Percentiles rank a stretch among this genome's conserved stretches.
Conservation (phyloP, 1,140 invertebrate genomes). For the Drosophila nigrodunni region DNA sequence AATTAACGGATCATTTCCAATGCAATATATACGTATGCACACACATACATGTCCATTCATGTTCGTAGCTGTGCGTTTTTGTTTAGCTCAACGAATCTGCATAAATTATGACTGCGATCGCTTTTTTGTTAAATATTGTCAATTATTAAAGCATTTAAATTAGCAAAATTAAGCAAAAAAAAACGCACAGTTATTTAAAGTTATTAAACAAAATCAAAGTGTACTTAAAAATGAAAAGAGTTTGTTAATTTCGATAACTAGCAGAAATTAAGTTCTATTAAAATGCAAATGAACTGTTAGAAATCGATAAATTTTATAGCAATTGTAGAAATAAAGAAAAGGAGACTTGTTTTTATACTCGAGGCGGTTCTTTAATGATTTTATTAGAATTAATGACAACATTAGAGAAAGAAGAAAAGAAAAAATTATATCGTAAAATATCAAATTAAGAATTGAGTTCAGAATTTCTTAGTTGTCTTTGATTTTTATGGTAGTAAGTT, state of each 20-base stretch:
- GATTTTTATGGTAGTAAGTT: background rate
- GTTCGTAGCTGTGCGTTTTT: conserved; percentile 14
- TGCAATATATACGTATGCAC: background rate
- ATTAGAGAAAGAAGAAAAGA: background rate
- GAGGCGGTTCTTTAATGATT: background rate
- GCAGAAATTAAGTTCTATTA: background rate
- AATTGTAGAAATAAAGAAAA: background rate
- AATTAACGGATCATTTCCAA: conserved; percentile 66
- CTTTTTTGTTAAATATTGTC: background rate
- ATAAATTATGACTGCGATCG: conserved; percentile 17
- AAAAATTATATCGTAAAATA: background rate
- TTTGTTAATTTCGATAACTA: background rate
- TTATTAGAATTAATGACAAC: background rate
- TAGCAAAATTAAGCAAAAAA: too few species aligned
- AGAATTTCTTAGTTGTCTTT: background rate
- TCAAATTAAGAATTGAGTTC: background rate
- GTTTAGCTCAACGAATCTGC: conserved; percentile 17
- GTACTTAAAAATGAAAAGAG: background rate
- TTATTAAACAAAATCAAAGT: background rate
- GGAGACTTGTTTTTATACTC: too few species aligned
- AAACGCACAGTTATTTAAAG: too few species aligned
- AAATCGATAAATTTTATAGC: background rate
- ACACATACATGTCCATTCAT: conserved; percentile 11
- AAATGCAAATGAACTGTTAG: background rate
- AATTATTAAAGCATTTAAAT: too few species aligned